Conservation (phyloP, 23 tunicate species). For the Oikopleura vanhoeffeni region DNA sequence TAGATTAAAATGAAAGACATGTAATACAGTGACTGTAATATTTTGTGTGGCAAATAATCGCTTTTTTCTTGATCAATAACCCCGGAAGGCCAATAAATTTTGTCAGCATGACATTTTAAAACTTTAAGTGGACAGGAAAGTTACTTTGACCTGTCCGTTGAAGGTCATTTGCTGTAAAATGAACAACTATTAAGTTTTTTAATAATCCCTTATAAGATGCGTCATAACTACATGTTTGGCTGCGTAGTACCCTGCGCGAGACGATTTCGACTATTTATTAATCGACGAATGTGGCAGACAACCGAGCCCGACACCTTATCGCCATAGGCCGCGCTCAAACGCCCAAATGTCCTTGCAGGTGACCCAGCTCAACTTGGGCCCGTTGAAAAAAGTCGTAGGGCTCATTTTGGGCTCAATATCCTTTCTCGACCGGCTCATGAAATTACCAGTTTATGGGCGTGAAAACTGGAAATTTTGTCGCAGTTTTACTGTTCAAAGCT, state of each 20-base stretch:
- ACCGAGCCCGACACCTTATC: slow-evolving; percentile 68
- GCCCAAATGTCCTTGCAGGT: slow-evolving; percentile 27
- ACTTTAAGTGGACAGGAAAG: too few relatives aligned
- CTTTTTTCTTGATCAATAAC: too few relatives aligned
- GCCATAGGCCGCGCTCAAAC: too few relatives aligned
- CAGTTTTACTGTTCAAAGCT: slow-evolving; percentile 20
- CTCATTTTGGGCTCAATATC: slow-evolving; percentile 24
- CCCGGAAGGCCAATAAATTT: too few relatives aligned
- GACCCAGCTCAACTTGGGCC: slow-evolving; percentile 37
- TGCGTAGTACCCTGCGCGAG: neutral
- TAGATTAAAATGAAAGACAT: too few relatives aligned
- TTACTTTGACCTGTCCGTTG: too few relatives aligned
- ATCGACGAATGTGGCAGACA: slow-evolving; percentile 76
- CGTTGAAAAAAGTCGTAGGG: slow-evolving; percentile 16
- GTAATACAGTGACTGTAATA: too few relatives aligned
- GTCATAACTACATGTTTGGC: slow-evolving; percentile 2
- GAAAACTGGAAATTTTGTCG: slow-evolving; percentile 12
- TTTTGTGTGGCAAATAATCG: too few relatives aligned
- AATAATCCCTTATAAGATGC: neutral
- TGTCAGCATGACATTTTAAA: too few relatives aligned
- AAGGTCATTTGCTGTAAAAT: too few relatives aligned
- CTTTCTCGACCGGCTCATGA: slow-evolving; percentile 21
- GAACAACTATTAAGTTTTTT: too few relatives aligned
- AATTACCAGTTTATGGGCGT: neutral
- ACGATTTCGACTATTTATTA: slow-evolving; percentile 16